Evolutionary conservation across 2,797 vertebrate species (phyloP).

Genomic region (Arrhamphus sclerolepis): DNA sequence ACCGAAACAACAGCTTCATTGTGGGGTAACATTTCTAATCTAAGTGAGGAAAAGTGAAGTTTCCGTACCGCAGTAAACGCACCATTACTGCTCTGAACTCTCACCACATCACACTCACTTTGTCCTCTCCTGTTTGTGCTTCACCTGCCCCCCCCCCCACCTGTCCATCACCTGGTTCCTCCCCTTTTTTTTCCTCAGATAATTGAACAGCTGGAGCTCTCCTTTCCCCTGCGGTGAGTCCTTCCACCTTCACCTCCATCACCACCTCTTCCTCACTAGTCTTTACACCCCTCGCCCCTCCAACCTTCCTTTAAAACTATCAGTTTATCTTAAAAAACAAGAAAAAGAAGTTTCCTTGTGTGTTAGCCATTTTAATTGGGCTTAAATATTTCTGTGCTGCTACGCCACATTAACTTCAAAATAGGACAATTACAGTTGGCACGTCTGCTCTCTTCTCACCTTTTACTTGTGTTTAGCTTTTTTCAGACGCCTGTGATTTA

Average conservation of each 20-base stretch:
- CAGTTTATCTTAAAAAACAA: not conserved
- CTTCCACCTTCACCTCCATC: slow-evolving; percentile 42
- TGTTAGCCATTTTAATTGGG: slow-evolving; percentile 12
- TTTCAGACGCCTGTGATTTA: no score
- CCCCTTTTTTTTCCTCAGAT: slow-evolving; percentile 76
- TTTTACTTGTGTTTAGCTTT: slow-evolving; percentile 11
- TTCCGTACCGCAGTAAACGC: not conserved
- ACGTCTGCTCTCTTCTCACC: not conserved
- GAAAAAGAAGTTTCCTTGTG: slow-evolving; percentile 17
- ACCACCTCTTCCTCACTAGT: slow-evolving; percentile 17
- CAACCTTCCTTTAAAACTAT: not conserved
- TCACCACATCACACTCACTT: slow-evolving; percentile 17
- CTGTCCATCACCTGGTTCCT: slow-evolving; percentile 59
- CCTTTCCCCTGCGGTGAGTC: slow-evolving; percentile 86
- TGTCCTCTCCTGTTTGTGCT: slow-evolving; percentile 38
- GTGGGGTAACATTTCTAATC: no score
- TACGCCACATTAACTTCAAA: slow-evolving; percentile 14
- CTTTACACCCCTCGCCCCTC: slow-evolving; percentile 3
- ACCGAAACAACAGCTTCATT: no score
- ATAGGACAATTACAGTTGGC: slow-evolving; percentile 11
- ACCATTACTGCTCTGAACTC: slow-evolving; percentile 22
- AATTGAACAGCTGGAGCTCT: slow-evolving; percentile 89
- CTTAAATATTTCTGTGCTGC: slow-evolving; percentile 1
- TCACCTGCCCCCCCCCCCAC: slow-evolving; percentile 51
- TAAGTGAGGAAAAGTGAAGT: no score